A percentile compares a stretch with the other conserved stretches of the same genome.
These are phyloP conservation scores for Phymatocera aterrima DNA, from an alignment of 2,888 invertebrate species.

Conservation along the genomic window DNA sequence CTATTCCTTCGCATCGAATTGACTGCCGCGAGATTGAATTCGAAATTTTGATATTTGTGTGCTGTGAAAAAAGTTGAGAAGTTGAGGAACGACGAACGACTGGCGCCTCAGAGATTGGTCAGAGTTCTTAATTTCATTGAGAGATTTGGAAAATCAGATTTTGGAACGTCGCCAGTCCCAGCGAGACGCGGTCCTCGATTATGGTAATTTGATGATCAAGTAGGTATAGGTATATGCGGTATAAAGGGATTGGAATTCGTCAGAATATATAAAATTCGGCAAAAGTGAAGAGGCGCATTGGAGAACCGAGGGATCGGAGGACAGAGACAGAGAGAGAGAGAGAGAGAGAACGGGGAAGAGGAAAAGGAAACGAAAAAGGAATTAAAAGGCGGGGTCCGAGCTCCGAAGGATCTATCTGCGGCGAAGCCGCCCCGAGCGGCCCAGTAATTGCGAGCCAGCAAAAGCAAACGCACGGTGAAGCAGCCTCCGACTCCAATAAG, in stretches of 20 bases:
- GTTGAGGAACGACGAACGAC: too few species aligned
- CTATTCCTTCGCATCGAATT: too few species aligned
- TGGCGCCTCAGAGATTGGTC: too few species aligned
- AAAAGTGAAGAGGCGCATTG: neutral
- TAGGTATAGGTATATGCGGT: too few species aligned
- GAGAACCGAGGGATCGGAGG: neutral
- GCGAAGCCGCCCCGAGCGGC: conserved; percentile 63
- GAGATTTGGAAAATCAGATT: neutral
- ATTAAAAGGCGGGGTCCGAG: conserved; percentile 45
- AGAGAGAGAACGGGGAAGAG: conserved; percentile 22
- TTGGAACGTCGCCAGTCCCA: neutral
- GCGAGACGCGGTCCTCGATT: neutral
- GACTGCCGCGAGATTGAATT: too few species aligned
- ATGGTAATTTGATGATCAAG: conserved; percentile 15
- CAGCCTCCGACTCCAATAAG: conserved; percentile 63
- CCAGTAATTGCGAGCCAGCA: conserved; percentile 67
- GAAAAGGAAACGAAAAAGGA: conserved; percentile 29
- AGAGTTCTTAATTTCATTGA: too few species aligned
- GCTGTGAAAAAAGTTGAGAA: too few species aligned
- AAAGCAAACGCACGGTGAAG: neutral
- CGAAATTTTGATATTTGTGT: too few species aligned
- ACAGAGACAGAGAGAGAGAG: conserved; percentile 2
- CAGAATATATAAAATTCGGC: conserved; percentile 22
- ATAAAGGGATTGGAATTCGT: conserved; percentile 43
- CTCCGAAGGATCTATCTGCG: conserved; percentile 54